Evolutionary conservation across 2,797 vertebrate genomes (phyloP).

Genomic region (Jordanella pulchra): DNA sequence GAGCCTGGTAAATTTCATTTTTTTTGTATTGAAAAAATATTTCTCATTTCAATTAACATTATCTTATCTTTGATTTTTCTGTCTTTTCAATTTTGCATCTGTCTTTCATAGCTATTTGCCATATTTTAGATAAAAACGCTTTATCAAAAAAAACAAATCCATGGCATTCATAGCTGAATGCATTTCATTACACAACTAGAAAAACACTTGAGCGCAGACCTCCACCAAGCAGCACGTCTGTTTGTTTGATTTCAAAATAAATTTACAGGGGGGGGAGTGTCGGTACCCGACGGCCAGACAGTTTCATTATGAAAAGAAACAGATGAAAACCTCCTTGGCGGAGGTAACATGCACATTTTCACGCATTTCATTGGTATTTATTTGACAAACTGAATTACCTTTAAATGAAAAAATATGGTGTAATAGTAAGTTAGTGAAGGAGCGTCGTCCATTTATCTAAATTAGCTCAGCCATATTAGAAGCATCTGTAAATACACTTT

Average conservation of each 20-base stretch:
- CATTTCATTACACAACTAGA: neutral
- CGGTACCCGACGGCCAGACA: no score
- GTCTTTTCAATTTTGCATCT: neutral
- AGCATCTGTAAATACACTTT: neutral
- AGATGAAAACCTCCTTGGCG: no score
- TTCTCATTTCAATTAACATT: neutral
- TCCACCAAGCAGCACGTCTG: no score
- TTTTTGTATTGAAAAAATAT: neutral
- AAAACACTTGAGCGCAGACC: no score
- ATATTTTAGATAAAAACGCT: slow-evolving; percentile 22
- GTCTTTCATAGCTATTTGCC: slow-evolving; percentile 38
- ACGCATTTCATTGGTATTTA: neutral
- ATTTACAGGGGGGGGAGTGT: no score
- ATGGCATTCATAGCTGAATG: neutral
- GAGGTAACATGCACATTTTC: neutral
- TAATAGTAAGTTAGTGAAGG: neutral
- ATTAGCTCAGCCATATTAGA: neutral
- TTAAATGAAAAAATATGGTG: no score
- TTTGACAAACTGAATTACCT: neutral
- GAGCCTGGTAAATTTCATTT: slow-evolving; percentile 60
- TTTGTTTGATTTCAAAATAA: no score
- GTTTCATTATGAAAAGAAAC: no score
- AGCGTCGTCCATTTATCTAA: neutral
- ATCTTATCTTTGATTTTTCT: neutral
- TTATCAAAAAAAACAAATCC: neutral